phyloP scores from a whole-genome alignment of 2,888 invertebrate genomes.

The Plutella xylostella region DNA sequence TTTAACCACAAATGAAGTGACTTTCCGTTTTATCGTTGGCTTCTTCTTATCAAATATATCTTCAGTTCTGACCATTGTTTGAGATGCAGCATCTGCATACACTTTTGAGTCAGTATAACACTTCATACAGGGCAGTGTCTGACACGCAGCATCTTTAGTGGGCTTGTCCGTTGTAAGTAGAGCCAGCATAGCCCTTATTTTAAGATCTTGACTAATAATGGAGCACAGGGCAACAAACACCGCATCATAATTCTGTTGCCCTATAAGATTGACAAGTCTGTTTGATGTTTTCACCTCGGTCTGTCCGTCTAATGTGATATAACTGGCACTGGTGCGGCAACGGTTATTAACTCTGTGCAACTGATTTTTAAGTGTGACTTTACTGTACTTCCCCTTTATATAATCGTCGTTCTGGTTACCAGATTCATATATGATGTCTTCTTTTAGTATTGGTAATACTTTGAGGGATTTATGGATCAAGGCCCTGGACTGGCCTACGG shows the following conservation, averaged over 20 bases:
- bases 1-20: conserved; percentile 35
- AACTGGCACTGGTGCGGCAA: conserved; percentile 35
- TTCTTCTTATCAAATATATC: conserved; percentile 18
- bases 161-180: conserved; percentile 28
- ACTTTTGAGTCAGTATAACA: too few species aligned
- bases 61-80: conserved; percentile 30
- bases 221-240: conserved; percentile 41
- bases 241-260: conserved; percentile 42
- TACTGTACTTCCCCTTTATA: conserved; percentile 30
- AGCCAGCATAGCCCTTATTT: conserved; percentile 37
- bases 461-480: not conserved
- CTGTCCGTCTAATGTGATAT: conserved; percentile 16
- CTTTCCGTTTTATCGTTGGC: conserved; percentile 19
- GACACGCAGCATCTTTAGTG: too few species aligned
- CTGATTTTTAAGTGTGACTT: conserved; percentile 29
- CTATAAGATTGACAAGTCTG: conserved; percentile 35
- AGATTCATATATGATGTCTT: conserved; percentile 33
- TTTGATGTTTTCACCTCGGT: conserved; percentile 35
- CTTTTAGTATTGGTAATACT: conserved; percentile 19
- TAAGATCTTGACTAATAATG: conserved; percentile 38
- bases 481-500: conserved; percentile 2
- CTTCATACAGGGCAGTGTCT: too few species aligned
- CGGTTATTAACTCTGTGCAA: conserved; percentile 26
- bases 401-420: conserved; percentile 26
- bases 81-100: conserved; percentile 18